These are phyloP conservation scores for Mesoligia furuncula DNA, from an alignment of 2,888 invertebrate species.

Conservation along the genomic window DNA sequence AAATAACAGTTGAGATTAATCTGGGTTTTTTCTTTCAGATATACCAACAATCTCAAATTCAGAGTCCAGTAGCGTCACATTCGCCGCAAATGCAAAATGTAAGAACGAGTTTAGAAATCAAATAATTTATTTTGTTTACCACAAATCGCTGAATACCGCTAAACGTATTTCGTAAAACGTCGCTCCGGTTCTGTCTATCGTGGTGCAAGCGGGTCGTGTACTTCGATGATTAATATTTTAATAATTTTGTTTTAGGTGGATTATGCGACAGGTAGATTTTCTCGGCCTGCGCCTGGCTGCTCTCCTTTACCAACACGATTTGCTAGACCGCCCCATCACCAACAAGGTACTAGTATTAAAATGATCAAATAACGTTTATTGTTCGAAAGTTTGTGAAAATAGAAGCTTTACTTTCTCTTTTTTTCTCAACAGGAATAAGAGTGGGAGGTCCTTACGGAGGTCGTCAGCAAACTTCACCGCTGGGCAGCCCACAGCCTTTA, in stretches of 20 bases:
- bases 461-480: slow-evolving; percentile 87
- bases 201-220: not conserved
- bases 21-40: slow-evolving; percentile 72
- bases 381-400: too few species aligned
- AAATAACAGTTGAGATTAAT: not conserved
- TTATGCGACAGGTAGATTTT: slow-evolving; percentile 82
- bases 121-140: not conserved
- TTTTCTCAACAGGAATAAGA: slow-evolving; percentile 80
- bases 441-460: slow-evolving; percentile 85
- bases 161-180: not conserved
- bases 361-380: not conserved
- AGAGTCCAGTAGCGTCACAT: slow-evolving; percentile 87
- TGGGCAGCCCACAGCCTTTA: slow-evolving; percentile 88
- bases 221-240: not conserved
- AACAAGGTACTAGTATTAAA: slow-evolving; percentile 75
- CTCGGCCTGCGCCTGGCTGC: slow-evolving; percentile 85
- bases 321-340: slow-evolving; percentile 86
- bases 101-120: slow-evolving; percentile 60
- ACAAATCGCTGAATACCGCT: not conserved
- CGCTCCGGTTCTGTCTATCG: not conserved
- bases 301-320: slow-evolving; percentile 86
- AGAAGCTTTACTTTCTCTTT: not conserved
- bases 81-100: slow-evolving; percentile 88
- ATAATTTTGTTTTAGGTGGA: slow-evolving; percentile 73
- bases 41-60: slow-evolving; percentile 88